Percentiles rank a stretch among this genome's conserved stretches.
phyloP scores from a whole-genome alignment of 2,113 vertebrate species.

The Phycodurus eques region DNA sequence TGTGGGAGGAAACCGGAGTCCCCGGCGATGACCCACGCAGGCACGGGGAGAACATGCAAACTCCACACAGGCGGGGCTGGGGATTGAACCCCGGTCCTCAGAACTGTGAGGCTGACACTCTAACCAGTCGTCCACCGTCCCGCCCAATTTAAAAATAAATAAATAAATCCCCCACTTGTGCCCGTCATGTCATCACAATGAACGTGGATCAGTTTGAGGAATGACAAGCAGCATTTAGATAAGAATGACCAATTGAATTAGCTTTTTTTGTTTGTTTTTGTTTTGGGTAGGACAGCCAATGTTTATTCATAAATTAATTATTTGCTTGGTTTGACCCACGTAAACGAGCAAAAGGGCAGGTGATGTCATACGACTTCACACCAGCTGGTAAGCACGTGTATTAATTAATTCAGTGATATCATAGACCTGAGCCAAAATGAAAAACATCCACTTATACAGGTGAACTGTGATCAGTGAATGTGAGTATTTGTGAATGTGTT shows the following conservation, averaged over 20 bases:
- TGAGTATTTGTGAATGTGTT: not conserved
- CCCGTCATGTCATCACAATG: not conserved
- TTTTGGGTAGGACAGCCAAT: not conserved
- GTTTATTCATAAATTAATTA: not conserved
- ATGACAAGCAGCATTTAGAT: not conserved
- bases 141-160: too few relatives aligned
- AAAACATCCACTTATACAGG: conserved; percentile 8
- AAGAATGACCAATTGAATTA: not conserved
- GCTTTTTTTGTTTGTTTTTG: not conserved
- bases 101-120: too few relatives aligned
- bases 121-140: too few relatives aligned
- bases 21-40: too few relatives aligned
- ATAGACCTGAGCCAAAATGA: conserved; percentile 3
- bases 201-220: not conserved
- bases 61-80: too few relatives aligned
- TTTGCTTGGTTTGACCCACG: not conserved
- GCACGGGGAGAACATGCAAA: too few relatives aligned
- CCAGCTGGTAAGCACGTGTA: not conserved
- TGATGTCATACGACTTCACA: not conserved
- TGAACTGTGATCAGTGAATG: not conserved
- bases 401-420: conserved; percentile 18
- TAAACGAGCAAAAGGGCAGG: conserved; percentile 1
- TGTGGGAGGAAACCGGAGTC: too few relatives aligned
- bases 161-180: not conserved
- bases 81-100: too few relatives aligned